These are phyloP conservation scores for Leptopilina syphax DNA, from an alignment of 2,888 invertebrate species.

Conservation along the genomic window DNA sequence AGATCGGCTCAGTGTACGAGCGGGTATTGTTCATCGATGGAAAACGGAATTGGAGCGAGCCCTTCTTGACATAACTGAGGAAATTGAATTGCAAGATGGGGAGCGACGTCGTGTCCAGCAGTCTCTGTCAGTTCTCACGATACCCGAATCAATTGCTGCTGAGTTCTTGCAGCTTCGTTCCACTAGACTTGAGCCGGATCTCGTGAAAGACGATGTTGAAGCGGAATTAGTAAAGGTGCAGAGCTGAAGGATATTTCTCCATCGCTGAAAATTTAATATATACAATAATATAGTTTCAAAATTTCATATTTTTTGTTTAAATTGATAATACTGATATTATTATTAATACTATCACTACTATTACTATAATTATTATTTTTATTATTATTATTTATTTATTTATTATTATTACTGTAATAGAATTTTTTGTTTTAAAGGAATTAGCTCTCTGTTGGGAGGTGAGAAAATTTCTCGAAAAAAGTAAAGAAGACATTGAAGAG, in stretches of 20 bases:
- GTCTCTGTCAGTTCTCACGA: slow-evolving; percentile 82
- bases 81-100: slow-evolving; percentile 83
- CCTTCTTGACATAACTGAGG: slow-evolving; percentile 83
- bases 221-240: slow-evolving; percentile 84
- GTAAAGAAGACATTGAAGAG: slow-evolving; percentile 82
- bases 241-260: neutral
- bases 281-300: neutral
- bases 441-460: slow-evolving; percentile 85
- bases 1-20: slow-evolving; percentile 82
- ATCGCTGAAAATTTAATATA: neutral
- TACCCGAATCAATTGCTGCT: slow-evolving; percentile 86
- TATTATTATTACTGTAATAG: no score
- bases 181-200: slow-evolving; percentile 84
- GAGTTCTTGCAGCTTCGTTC: slow-evolving; percentile 87
- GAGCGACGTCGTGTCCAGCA: slow-evolving; percentile 84
- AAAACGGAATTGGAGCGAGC: slow-evolving; percentile 86
- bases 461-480: slow-evolving; percentile 80
- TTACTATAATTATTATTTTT: no score
- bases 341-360: no score
- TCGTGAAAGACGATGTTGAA: slow-evolving; percentile 87
- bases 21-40: slow-evolving; percentile 85
- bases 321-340: no score
- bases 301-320: no score
- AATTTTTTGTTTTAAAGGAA: slow-evolving; percentile 76
- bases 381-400: no score